A percentile compares a stretch with the other conserved stretches of the same genome.
Evolutionary conservation across 1,140 invertebrate genomes (phyloP).

Genomic region (Drosophila lini): DNA sequence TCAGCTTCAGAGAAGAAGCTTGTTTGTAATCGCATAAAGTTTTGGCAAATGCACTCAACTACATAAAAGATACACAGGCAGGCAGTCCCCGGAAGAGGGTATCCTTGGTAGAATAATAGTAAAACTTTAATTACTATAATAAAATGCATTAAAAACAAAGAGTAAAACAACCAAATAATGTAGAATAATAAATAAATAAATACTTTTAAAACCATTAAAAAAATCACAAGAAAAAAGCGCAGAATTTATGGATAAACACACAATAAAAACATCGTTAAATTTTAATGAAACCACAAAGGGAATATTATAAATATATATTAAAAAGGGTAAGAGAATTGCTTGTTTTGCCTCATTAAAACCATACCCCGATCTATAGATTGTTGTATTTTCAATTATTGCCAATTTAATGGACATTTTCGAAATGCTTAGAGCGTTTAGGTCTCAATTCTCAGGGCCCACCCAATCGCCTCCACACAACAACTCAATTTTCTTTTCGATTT

Average conservation of each 20-base stretch:
- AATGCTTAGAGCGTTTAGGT: slow-evolving; percentile 5
- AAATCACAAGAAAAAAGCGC: not conserved
- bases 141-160: not conserved
- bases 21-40: slow-evolving; percentile 52
- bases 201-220: not conserved
- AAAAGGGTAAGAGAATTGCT: not conserved
- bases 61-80: slow-evolving; percentile 1
- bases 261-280: not conserved
- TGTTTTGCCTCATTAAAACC: slow-evolving; percentile 13
- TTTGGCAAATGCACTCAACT: slow-evolving; percentile 33
- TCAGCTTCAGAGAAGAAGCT: slow-evolving; percentile 12
- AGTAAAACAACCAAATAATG: not conserved
- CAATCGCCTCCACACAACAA: slow-evolving; percentile 29
- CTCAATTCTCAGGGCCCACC: slow-evolving; percentile 6
- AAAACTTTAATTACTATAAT: not conserved
- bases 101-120: not conserved
- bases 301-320: not conserved
- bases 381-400: slow-evolving; percentile 22
- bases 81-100: not conserved
- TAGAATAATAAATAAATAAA: not conserved
- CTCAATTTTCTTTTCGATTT: slow-evolving; percentile 44
- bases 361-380: not conserved
- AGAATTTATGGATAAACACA: not conserved
- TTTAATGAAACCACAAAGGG: not conserved
- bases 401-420: slow-evolving; percentile 20